These are phyloP conservation scores for Eremophila alpestris DNA, from an alignment of 2,797 vertebrate species.

Conservation along the genomic window DNA sequence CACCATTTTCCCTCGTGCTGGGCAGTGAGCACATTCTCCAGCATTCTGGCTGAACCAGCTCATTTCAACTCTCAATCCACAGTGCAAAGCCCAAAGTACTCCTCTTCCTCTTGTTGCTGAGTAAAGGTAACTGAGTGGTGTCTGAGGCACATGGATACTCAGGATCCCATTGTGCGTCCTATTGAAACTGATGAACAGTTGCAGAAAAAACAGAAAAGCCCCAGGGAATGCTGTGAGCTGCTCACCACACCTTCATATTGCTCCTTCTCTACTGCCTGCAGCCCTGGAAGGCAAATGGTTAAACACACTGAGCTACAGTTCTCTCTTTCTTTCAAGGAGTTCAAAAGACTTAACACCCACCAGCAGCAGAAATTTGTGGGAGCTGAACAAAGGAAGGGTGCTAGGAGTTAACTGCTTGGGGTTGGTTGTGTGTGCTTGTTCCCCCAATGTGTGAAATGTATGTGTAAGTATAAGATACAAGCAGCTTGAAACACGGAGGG, in stretches of 20 bases:
- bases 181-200: not conserved
- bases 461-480: not conserved
- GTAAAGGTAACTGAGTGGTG: not conserved
- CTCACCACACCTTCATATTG: accelerated
- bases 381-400: constrained; percentile 50
- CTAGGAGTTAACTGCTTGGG: constrained; percentile 21
- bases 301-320: not conserved
- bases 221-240: not conserved
- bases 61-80: not conserved
- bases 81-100: not conserved
- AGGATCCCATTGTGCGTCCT: not conserved
- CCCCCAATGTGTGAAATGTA: not conserved
- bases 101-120: not conserved
- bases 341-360: constrained; percentile 63
- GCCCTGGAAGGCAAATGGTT: not conserved
- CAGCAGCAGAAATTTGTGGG: constrained; percentile 41
- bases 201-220: not conserved
- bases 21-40: not conserved
- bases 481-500: not conserved
- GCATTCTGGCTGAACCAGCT: not conserved
- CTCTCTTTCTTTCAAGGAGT: constrained; percentile 40
- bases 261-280: not conserved
- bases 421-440: not conserved
- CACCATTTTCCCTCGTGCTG: accelerated
- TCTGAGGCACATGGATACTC: accelerated